Evolutionary conservation across 2,888 invertebrate species (phyloP).

Genomic region (Chaetogeoica ovagalla): DNA sequence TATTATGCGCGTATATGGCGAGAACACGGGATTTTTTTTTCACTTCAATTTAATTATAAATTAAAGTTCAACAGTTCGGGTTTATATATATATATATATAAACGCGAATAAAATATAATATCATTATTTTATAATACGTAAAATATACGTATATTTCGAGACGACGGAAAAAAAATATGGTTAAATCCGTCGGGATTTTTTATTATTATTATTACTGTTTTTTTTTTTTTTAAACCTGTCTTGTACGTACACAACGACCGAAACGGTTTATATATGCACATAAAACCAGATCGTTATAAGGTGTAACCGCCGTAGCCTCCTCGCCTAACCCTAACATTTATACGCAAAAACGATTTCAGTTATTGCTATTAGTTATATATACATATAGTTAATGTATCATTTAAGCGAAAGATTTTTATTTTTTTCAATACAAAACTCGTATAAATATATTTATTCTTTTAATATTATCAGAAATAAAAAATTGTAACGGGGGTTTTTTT

Average conservation of each 20-base stretch:
- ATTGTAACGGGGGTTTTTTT: too few relatives aligned
- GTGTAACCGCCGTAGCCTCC: neutral
- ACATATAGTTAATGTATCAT: neutral
- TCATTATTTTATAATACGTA: conserved; percentile 11
- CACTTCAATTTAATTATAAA: conserved; percentile 18
- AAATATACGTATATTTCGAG: neutral
- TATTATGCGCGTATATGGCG: neutral
- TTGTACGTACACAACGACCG: conserved; percentile 21
- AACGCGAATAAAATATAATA: conserved; percentile 18
- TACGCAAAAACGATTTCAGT: conserved; percentile 2
- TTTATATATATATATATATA: neutral
- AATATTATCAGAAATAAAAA: neutral
- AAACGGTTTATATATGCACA: neutral
- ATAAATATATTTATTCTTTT: too few relatives aligned
- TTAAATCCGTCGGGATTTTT: conserved; percentile 20
- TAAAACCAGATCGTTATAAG: conserved; percentile 5
- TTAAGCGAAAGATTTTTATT: neutral
- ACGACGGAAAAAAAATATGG: conserved; percentile 13
- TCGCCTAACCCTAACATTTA: conserved; percentile 5
- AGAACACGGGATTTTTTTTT: neutral
- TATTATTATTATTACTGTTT: too few relatives aligned
- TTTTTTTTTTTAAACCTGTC: conserved; percentile 19
- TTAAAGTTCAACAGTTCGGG: neutral
- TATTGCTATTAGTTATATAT: conserved; percentile 3
- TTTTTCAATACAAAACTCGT: neutral